These are phyloP conservation scores for Papilio polytes DNA, from an alignment of 1,140 invertebrate species.

Conservation along the genomic window DNA sequence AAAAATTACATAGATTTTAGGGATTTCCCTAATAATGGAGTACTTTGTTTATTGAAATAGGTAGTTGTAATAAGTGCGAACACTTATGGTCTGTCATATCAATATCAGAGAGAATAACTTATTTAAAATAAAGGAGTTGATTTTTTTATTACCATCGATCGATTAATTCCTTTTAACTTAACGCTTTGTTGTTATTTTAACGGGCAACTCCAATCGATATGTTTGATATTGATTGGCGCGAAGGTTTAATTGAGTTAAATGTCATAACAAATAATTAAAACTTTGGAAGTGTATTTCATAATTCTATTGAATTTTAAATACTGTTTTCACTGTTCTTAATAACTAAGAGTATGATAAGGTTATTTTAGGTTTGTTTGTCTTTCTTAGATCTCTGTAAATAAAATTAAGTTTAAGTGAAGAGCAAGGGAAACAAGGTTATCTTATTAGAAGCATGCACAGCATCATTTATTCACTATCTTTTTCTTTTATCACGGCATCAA, in stretches of 20 bases:
- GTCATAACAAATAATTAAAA: background rate
- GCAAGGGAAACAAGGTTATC: conserved; percentile 45
- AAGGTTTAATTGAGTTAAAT: background rate
- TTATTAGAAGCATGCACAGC: conserved; percentile 27
- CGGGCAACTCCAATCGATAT: too few relatives aligned
- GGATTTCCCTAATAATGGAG: background rate
- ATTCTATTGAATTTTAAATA: background rate
- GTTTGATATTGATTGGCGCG: background rate
- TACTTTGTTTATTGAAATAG: too few relatives aligned
- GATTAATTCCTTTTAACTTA: too few relatives aligned
- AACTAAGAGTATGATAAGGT: background rate
- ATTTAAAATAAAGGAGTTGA: too few relatives aligned
- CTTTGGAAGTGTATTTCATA: background rate
- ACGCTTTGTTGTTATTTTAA: too few relatives aligned
- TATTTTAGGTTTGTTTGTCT: background rate
- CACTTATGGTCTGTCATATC: too few relatives aligned
- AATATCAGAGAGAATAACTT: too few relatives aligned
- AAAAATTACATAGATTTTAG: background rate
- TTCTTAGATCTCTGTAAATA: background rate
- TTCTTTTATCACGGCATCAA: conserved; percentile 42
- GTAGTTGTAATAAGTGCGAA: too few relatives aligned
- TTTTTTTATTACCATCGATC: too few relatives aligned
- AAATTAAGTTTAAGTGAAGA: background rate
- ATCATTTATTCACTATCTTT: conserved; percentile 11
- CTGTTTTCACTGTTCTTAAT: background rate